Evolutionary conservation across 2,113 vertebrate genomes (phyloP), one percentile per base, ranked within the genome.

Genomic region (Burhinus bistriatus): DNA sequence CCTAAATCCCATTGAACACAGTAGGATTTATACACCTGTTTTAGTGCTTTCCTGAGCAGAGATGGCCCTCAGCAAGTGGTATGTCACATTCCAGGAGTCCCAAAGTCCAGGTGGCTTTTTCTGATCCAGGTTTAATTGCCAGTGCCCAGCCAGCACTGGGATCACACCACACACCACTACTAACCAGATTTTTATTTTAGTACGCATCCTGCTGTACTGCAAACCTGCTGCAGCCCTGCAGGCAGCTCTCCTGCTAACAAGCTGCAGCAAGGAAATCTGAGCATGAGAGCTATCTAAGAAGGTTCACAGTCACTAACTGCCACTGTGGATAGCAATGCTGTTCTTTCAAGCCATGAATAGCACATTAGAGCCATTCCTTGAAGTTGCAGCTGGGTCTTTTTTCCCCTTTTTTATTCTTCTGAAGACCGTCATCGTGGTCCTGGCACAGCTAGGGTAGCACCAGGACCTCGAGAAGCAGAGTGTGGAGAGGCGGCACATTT

Each of bases 1-100:
- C 95, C 78, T 83, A 95, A 96, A 85, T 93, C 87, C 93, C 91
- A 79, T 3, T 69, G 89, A 96, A 89, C 17, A 20, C 25, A 5
- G 87, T n/a, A 65, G 83, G 83, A 93, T 94, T 94, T 92, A 79
- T 94, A 84, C 81, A 95, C 94, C 91, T 79, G 89, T 59, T 95
- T 91, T 76, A 93, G 73, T 65, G 57, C 70, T 85, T 90, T 82
- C 65, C 38, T 69, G 76, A 59, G 83, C 73, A 93, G 65, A 30
- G 69, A 70, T 49, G 6, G 83, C 76, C 71, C 77, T 86, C 68
- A 62, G 87, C 58, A 90, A 94, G 90, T 3, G 23, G 52, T 52
- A 55, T 30, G 40, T 68, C 81, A 77, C 58, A 73, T 82, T 85
- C 52, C 78, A 71, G 15, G 85, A 83, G 75, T 76, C 58, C 58